A percentile compares a stretch with the other conserved stretches of the same genome.
These are phyloP conservation scores for Pomatorhinus ruficollis DNA, from an alignment of 2,113 vertebrate genomes.

Conservation along the genomic window DNA sequence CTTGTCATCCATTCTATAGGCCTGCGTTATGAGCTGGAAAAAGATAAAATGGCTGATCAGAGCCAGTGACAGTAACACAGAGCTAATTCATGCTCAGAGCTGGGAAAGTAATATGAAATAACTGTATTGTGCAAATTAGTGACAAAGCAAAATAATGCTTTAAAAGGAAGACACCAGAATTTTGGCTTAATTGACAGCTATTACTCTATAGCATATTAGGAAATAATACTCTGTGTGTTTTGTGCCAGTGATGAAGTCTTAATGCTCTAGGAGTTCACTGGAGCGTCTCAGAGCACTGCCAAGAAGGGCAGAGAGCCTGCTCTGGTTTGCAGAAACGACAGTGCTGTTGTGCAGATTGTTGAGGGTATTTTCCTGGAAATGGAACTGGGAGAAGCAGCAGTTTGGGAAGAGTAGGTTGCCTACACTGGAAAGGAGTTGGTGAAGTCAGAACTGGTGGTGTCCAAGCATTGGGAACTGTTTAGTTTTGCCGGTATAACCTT, in stretches of 20 bases:
- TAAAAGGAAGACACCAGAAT: neutral
- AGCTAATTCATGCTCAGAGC: slow-evolving; percentile 3
- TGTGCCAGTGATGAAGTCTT: slow-evolving; percentile 5
- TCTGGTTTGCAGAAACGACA: neutral
- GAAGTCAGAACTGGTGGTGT: neutral
- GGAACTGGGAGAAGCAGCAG: neutral
- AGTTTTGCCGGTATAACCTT: neutral
- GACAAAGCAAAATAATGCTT: slow-evolving; percentile 16
- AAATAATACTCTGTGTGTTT: neutral
- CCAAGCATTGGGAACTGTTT: neutral
- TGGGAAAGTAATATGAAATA: neutral
- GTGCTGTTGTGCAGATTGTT: neutral
- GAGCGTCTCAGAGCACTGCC: neutral
- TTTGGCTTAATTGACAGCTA: slow-evolving; percentile 41
- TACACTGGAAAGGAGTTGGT: neutral
- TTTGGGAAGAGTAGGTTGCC: neutral
- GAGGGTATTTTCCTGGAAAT: neutral
- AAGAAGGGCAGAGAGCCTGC: neutral
- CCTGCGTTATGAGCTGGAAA: slow-evolving; percentile 59
- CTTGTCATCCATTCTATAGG: neutral
- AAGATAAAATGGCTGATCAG: slow-evolving; percentile 29
- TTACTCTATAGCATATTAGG: neutral
- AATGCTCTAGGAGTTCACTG: neutral
- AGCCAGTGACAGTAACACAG: neutral
- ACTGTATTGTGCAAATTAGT: slow-evolving; percentile 8